Base-by-base conservation (phyloP, 2,888 invertebrate species). In the Prosapia bicincta region DNA sequence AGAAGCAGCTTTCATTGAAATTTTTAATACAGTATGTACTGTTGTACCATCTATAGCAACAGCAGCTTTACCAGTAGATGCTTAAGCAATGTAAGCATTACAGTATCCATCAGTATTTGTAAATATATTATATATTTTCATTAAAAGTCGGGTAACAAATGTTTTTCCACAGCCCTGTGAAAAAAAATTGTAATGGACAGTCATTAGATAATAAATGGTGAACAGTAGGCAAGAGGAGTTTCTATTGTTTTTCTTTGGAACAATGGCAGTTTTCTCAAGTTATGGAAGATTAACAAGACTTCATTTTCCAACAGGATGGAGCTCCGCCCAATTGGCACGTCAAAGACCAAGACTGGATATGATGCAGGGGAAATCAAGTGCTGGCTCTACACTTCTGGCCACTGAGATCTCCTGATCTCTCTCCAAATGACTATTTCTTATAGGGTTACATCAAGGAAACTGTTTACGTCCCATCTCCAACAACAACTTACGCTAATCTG, bases 61-160 rank as follows among this genome's bases (percentile, higher is more conserved):
- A 43, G 84, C 84, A 75, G 84, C 84, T 80, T 84, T 84, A 2
- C 83, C 84, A 20, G 83, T 84, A 69, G 83, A 83, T 20, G 83
- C 84, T 79, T 84, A 84, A 15, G 83, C 77, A 26, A 85, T 81
- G 77, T 83, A 85, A 3, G 84, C 81, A 80, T 85, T 84, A 80
- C 81, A 83, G 77, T 75, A 80, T 10, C 82, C 83, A 82, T 85
- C 82, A 74, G 71, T 79, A 65, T 82, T 80, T 66, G 83, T 74
- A 76, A 78, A 85, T 32, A 85, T 74, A 76, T 85, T 85, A 71
- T 84, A 84, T 76, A 83, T 85, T 81, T 85, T 85, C 84, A 84
- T 84, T 0, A 85, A 67, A 0, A 83, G 79, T 81, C 83, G 83
- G 9, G 85, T 84, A 13, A 83, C 80, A 72, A 83, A 84, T 20